These are phyloP conservation scores for Polydrusus pterygomalis DNA, from an alignment of 2,888 invertebrate species.

Conservation along the genomic window DNA sequence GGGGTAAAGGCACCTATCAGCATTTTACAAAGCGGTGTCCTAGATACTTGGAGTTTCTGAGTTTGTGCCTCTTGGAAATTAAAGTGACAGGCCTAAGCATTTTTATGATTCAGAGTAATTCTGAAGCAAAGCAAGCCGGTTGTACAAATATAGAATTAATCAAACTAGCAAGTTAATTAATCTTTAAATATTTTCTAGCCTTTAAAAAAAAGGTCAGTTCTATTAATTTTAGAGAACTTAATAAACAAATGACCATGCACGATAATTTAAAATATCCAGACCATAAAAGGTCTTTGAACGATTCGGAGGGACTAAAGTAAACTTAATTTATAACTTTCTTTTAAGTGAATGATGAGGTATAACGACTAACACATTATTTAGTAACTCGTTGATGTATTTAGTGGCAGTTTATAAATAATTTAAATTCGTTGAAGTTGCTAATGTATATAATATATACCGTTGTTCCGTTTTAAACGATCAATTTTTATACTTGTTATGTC, in stretches of 20 bases:
- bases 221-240: neutral
- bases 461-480: no score
- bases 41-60: no score
- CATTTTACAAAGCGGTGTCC: no score
- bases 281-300: conserved; percentile 22
- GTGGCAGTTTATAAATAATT: conserved; percentile 9
- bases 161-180: no score
- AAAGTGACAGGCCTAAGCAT: no score
- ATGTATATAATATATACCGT: neutral
- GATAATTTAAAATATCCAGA: neutral
- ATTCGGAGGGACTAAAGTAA: conserved; percentile 2
- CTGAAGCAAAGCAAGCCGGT: no score
- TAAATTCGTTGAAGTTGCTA: neutral
- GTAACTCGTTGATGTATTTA: neutral
- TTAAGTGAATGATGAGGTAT: conserved; percentile 31
- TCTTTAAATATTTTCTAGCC: no score
- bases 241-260: neutral
- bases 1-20: no score
- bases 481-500: no score
- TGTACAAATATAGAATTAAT: no score
- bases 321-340: conserved; percentile 29
- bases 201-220: neutral
- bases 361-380: neutral
- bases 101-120: no score
- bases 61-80: no score